Percentiles rank a stretch among this genome's conserved stretches.
Conservation (phyloP, 2,888 invertebrate species). For the Spilosoma lubricipeda region DNA sequence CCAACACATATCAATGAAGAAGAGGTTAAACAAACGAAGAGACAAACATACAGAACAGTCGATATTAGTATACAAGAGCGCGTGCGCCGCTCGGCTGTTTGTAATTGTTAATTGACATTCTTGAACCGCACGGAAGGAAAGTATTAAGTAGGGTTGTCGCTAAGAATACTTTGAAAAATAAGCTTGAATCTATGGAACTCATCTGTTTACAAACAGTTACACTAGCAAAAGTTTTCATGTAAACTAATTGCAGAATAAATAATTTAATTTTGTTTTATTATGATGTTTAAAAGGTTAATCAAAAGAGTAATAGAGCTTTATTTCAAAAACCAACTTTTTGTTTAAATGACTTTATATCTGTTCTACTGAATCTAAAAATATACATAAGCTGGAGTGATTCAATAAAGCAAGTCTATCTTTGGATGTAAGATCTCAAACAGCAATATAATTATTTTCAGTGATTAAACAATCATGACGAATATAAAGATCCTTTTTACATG, state of each 20-base stretch:
- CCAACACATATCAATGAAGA: slow-evolving; percentile 14
- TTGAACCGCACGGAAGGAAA: slow-evolving; percentile 65
- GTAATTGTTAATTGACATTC: slow-evolving; percentile 70
- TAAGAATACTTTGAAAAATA: not conserved
- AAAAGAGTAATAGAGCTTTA: too few relatives aligned
- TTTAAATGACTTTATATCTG: not conserved
- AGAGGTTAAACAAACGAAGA: slow-evolving; percentile 36
- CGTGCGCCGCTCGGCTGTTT: slow-evolving; percentile 57
- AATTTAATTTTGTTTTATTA: too few relatives aligned
- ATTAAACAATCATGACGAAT: not conserved
- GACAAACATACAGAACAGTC: slow-evolving; percentile 41
- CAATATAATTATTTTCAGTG: not conserved
- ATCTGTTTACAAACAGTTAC: too few relatives aligned
- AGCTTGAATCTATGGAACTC: too few relatives aligned
- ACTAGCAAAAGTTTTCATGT: too few relatives aligned
- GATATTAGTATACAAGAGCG: slow-evolving; percentile 34
- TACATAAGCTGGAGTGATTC: not conserved
- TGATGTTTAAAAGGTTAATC: too few relatives aligned
- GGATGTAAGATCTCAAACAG: not conserved
- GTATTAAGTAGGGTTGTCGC: slow-evolving; percentile 45
- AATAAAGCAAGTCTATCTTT: not conserved
- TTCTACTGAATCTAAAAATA: not conserved
- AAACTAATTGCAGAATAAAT: too few relatives aligned
- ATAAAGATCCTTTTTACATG: not conserved
- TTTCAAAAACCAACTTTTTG: not conserved